Evolutionary conservation across 2,888 invertebrate species (phyloP), one percentile per base, ranked within the genome.

Genomic region (Germaria angustata): DNA sequence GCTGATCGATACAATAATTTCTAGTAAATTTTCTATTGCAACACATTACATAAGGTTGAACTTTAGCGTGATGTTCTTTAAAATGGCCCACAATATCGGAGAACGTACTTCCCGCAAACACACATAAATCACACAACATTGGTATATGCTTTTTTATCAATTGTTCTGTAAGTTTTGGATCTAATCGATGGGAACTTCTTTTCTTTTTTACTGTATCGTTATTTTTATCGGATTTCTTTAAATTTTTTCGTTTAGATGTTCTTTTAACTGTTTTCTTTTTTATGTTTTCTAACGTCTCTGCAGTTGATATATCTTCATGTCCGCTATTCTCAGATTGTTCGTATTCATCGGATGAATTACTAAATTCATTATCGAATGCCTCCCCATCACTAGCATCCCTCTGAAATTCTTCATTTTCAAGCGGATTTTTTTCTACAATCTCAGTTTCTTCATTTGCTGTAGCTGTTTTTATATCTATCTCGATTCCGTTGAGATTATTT

Each of bases 11-110:
- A 0, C 88, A 86, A 49, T 89, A 88, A 15, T 89, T 87, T 80
- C 90, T 89, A 39, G 88, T 90, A 0, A 91, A 86, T 80, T 90
- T 90, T 1, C 88, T 89, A 2, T 90, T 89, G 55, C 91, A 91
- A 57, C 91, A 91, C 46, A 88, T 86, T 0, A 91, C 86, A 77
- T 88, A 91, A 0, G 89, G 87, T 17, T 87, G 86, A 6, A 85
- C 84, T 49, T 86, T 81, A 2, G 86, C 85, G 72, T 91, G 91
- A 2, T 84, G 81, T 0, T 85, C 87, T 77, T 88, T 87, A 46
- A 90, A 91, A 75, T 91, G 91, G 15, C 87, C 86, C 1, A 88
- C 86, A 4, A 91, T 86, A 6, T 89, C 87, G 0, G 87, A 86
- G 66, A 91, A 91, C 57, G 89, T 88, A 0, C 85, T 82, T 4